Evolutionary conservation across 2,888 invertebrate species (phyloP).

Genomic region (Lasioglossum villosulum): DNA sequence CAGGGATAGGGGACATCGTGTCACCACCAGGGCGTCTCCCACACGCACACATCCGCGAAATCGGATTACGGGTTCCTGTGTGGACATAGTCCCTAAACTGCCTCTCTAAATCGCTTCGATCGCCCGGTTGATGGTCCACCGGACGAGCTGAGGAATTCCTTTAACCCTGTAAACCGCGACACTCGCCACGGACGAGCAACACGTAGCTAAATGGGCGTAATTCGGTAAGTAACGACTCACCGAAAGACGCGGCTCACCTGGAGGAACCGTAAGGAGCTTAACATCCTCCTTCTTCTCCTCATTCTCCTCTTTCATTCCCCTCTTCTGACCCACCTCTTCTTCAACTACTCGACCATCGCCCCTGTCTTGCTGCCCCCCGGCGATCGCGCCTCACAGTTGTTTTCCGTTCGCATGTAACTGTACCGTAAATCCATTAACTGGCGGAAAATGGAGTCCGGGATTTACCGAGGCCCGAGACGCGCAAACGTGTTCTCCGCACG

Average conservation of each 20-base stretch:
- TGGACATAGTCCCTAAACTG: conserved; percentile 26
- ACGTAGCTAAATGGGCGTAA: conserved; percentile 52
- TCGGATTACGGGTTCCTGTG: conserved; percentile 57
- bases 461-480: conserved; percentile 6
- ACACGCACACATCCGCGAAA: conserved; percentile 42
- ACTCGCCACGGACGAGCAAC: not conserved
- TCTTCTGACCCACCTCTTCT: not conserved
- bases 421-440: conserved; percentile 39
- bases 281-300: not conserved
- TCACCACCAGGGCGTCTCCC: too few species aligned
- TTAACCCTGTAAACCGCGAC: conserved; percentile 17
- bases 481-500: not conserved
- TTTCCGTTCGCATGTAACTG: conserved; percentile 8
- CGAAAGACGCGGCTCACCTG: conserved; percentile 20
- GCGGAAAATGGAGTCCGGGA: conserved; percentile 28
- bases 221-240: conserved; percentile 63
- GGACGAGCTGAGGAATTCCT: conserved; percentile 26
- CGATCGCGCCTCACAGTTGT: not conserved
- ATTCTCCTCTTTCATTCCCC: not conserved
- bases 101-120: conserved; percentile 35
- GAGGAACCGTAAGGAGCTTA: conserved; percentile 62
- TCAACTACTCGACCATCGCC: not conserved
- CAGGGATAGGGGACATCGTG: not conserved
- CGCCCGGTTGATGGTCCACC: not conserved
- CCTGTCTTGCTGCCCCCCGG: not conserved